Conservation (phyloP, 2,888 invertebrate species). For the Amaurobius ferox region DNA sequence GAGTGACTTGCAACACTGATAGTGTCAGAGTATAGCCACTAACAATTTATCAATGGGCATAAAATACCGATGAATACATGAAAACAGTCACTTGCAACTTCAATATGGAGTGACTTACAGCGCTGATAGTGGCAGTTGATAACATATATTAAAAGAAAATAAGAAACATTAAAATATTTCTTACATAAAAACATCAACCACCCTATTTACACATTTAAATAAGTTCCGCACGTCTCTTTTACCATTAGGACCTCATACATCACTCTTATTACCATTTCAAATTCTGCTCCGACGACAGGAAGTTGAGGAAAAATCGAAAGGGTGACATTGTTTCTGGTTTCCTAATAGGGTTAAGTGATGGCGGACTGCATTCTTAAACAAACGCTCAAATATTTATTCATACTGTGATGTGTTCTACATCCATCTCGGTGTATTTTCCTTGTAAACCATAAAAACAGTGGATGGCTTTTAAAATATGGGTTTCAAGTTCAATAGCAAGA, state of each 20-base stretch:
- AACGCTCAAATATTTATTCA: slow-evolving; percentile 3
- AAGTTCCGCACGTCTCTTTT: neutral
- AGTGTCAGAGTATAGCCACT: too few relatives aligned
- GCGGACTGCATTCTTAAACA: neutral
- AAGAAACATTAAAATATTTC: too few relatives aligned
- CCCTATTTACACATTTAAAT: neutral
- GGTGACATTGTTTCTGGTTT: slow-evolving; percentile 7
- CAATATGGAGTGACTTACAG: too few relatives aligned
- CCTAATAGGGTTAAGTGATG: neutral
- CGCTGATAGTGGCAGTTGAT: too few relatives aligned
- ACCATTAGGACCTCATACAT: neutral
- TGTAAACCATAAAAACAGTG: neutral
- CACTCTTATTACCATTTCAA: neutral
- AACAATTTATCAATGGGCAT: too few relatives aligned
- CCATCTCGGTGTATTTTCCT: neutral
- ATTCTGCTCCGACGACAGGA: neutral
- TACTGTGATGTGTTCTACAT: slow-evolving; percentile 1
- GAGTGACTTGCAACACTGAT: too few relatives aligned
- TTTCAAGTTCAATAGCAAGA: slow-evolving; percentile 2
- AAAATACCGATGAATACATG: too few relatives aligned
- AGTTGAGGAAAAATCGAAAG: neutral
- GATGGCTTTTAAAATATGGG: slow-evolving; percentile 10
- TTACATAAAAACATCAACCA: too few relatives aligned
- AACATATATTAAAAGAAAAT: too few relatives aligned
- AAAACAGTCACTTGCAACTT: too few relatives aligned